Evolutionary conservation across 2,888 invertebrate genomes (phyloP).

Genomic region (Ctenicera cuprea): DNA sequence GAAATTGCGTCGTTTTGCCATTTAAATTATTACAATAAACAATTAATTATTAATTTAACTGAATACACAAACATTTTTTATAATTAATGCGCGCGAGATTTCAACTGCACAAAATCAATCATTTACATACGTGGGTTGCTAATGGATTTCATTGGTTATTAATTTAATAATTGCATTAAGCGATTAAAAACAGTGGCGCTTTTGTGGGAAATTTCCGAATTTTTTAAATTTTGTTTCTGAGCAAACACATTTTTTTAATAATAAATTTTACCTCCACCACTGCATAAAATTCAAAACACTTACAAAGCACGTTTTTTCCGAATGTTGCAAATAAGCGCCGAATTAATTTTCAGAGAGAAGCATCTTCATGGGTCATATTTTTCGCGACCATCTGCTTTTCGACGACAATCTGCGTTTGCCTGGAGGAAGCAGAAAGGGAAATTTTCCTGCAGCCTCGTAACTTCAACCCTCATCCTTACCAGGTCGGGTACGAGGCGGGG

Average conservation of each 20-base stretch:
- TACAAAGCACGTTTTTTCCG: too few species aligned
- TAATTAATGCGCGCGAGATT: neutral
- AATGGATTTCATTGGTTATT: neutral
- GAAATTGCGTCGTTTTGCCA: neutral
- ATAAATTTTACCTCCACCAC: too few species aligned
- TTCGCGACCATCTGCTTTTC: slow-evolving; percentile 38
- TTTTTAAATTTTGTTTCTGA: too few species aligned
- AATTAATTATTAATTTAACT: neutral
- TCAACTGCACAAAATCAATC: neutral
- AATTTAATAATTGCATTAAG: too few species aligned
- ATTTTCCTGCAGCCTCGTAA: slow-evolving; percentile 69
- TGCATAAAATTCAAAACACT: too few species aligned
- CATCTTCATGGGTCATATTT: slow-evolving; percentile 29
- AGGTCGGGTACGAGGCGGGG: slow-evolving; percentile 47
- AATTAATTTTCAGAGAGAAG: slow-evolving; percentile 34
- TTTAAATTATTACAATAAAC: neutral
- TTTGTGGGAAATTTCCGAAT: too few species aligned
- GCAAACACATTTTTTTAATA: too few species aligned
- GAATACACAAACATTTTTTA: neutral
- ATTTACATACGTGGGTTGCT: neutral
- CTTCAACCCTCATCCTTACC: slow-evolving; percentile 71
- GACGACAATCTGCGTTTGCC: slow-evolving; percentile 39
- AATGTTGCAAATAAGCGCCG: neutral
- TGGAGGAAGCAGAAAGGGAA: slow-evolving; percentile 68
- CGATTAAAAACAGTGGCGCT: neutral